These are phyloP conservation scores for Pavo muticus DNA, from an alignment of 2,113 vertebrate species.

Conservation along the genomic window DNA sequence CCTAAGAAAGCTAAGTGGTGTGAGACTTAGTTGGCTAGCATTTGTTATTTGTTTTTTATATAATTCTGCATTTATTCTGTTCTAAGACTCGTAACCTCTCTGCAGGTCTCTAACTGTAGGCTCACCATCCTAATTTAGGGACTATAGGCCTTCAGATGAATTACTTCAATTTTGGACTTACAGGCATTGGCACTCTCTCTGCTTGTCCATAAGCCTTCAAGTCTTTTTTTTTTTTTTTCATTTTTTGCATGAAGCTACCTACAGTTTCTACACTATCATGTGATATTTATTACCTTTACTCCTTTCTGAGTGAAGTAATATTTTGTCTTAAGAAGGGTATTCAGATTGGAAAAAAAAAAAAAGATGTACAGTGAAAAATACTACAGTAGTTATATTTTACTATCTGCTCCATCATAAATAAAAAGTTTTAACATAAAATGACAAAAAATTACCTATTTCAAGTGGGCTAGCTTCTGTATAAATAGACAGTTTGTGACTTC, in stretches of 20 bases:
- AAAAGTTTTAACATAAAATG: neutral
- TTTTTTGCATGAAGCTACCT: neutral
- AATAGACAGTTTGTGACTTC: constrained; percentile 13
- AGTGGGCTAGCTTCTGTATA: constrained; percentile 30
- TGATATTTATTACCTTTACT: neutral
- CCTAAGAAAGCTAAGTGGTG: neutral
- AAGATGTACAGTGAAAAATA: neutral
- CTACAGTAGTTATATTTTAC: constrained; percentile 19
- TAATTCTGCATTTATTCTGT: neutral
- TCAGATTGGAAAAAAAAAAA: neutral
- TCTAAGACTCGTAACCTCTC: neutral
- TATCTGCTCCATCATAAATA: neutral
- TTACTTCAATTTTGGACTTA: neutral
- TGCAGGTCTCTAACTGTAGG: accelerated
- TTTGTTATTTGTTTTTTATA: neutral
- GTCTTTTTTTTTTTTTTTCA: neutral
- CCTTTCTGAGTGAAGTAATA: neutral
- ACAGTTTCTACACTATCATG: neutral
- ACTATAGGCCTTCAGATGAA: neutral
- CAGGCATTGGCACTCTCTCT: neutral
- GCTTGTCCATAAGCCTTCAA: neutral
- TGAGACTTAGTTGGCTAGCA: neutral
- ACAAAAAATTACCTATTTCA: neutral
- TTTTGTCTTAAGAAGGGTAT: neutral
- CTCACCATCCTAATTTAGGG: neutral